phyloP scores from a whole-genome alignment of 2,113 vertebrate species.

The Chlorodrepanis virens region DNA sequence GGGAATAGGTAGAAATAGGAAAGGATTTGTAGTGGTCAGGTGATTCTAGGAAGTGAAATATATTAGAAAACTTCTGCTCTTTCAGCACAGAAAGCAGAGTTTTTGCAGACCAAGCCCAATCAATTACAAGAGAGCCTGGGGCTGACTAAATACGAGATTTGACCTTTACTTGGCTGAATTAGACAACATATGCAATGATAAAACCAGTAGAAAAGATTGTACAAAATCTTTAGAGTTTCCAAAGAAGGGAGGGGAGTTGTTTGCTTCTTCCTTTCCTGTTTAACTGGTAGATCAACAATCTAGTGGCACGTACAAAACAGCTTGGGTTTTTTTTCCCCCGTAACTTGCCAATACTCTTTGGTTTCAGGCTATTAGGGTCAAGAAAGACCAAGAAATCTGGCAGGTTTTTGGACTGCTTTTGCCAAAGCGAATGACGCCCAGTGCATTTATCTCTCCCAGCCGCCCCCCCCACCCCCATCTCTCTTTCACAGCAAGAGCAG shows the following conservation, averaged over 20 bases:
- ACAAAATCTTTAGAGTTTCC: neutral
- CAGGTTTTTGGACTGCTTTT: neutral
- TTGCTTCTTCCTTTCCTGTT: conserved; percentile 4
- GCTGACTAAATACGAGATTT: neutral
- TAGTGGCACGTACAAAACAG: neutral
- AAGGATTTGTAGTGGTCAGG: neutral
- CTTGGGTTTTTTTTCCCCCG: accelerated
- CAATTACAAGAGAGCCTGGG: neutral
- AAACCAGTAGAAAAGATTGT: neutral
- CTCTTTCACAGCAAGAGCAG: accelerated
- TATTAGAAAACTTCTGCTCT: accelerated
- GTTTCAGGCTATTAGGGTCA: neutral
- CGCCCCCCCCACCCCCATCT: too few species aligned
- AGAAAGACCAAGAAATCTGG: neutral
- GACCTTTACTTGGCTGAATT: neutral
- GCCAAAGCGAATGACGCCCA: neutral
- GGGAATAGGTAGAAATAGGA: neutral
- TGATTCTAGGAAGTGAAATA: accelerated
- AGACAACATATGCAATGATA: neutral
- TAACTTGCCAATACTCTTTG: neutral
- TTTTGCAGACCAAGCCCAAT: neutral
- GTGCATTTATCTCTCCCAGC: neutral
- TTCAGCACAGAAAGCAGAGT: neutral
- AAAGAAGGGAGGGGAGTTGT: neutral
- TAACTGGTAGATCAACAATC: conserved; percentile 22